Percentiles rank a stretch among this genome's conserved stretches.
phyloP scores from a whole-genome alignment of 2,888 invertebrate genomes.

The Eristalis tenax region DNA sequence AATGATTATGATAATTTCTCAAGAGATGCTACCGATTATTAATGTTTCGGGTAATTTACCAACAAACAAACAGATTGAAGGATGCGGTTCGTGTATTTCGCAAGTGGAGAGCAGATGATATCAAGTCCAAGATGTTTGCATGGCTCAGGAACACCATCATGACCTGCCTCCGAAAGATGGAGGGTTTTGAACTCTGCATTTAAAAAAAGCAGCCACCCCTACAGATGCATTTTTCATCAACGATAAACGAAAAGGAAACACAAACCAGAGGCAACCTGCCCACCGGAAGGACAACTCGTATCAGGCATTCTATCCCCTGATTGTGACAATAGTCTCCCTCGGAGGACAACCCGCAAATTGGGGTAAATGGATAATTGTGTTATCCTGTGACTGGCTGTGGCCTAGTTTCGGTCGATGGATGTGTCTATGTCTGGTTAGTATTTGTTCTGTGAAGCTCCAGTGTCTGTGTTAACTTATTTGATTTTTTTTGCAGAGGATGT shows the following conservation, averaged over 20 bases:
- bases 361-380: constrained; percentile 46
- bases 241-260: no score
- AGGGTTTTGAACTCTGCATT: no score
- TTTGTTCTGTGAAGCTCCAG: constrained; percentile 8
- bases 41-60: constrained; percentile 28
- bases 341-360: neutral
- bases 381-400: constrained; percentile 10
- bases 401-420: neutral
- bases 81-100: constrained; percentile 11
- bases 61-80: constrained; percentile 3
- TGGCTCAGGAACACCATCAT: no score
- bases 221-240: constrained; percentile 31
- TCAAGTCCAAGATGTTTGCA: constrained; percentile 1
- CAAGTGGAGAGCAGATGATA: no score
- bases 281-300: neutral
- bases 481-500: constrained; percentile 10
- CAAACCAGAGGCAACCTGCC: neutral
- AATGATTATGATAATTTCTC: constrained; percentile 41
- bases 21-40: constrained; percentile 23
- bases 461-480: neutral
- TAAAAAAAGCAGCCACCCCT: no score
- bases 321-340: constrained; percentile 19
- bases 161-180: no score
- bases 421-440: neutral
- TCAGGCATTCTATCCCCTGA: constrained; percentile 6